phyloP scores from a whole-genome alignment of 1,140 invertebrate species.

The Rhagoletis zephyria region DNA sequence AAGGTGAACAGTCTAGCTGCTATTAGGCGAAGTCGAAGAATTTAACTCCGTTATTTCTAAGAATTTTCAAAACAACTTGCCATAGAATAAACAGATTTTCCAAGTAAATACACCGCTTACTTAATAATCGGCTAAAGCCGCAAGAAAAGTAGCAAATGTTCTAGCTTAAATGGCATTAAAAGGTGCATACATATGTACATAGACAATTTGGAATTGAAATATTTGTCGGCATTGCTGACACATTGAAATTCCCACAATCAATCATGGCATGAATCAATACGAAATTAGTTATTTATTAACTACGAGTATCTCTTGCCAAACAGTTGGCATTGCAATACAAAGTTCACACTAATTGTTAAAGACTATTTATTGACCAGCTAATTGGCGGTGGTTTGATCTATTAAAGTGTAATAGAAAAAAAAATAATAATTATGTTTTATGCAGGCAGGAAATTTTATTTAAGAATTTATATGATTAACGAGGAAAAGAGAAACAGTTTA shows the following conservation, averaged over 20 bases:
- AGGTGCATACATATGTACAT: not conserved
- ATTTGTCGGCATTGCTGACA: not conserved
- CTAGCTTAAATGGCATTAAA: too few species aligned
- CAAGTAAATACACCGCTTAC: not conserved
- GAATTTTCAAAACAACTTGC: not conserved
- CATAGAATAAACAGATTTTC: not conserved
- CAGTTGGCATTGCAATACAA: not conserved
- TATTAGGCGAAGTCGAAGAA: too few species aligned
- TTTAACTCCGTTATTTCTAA: not conserved
- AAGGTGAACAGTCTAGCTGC: too few species aligned
- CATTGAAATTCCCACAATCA: conserved; percentile 22
- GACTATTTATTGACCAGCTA: not conserved
- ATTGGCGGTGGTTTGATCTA: not conserved
- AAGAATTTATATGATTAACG: not conserved
- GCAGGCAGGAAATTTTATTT: conserved; percentile 2
- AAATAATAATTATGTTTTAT: not conserved
- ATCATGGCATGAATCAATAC: not conserved
- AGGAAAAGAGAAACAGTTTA: not conserved
- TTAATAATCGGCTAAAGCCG: not conserved
- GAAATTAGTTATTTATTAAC: not conserved
- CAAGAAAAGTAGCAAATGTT: not conserved
- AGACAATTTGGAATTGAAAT: not conserved
- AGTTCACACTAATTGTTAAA: conserved; percentile 8
- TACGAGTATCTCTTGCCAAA: too few species aligned
- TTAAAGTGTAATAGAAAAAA: too few species aligned